phyloP scores from a whole-genome alignment of 2,888 invertebrate species.

The Volucella inflata region DNA sequence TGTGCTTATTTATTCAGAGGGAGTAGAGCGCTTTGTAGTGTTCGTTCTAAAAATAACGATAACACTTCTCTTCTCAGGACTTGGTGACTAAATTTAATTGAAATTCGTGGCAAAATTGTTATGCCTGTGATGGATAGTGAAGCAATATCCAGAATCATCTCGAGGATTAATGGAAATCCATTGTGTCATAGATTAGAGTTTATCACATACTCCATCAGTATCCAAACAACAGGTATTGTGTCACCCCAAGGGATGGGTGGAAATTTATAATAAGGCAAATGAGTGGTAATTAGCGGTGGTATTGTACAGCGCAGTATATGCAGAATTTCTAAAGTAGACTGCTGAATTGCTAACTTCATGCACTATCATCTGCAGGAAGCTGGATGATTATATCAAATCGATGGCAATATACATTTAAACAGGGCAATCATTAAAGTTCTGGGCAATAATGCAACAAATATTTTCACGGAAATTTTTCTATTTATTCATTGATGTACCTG shows the following conservation, averaged over 20 bases:
- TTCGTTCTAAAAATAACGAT: slow-evolving; percentile 45
- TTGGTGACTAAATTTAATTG: slow-evolving; percentile 52
- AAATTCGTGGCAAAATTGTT: slow-evolving; percentile 43
- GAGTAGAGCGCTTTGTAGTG: not conserved
- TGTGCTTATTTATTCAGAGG: slow-evolving; percentile 35
- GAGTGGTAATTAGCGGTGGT: slow-evolving; percentile 47
- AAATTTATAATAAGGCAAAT: slow-evolving; percentile 41
- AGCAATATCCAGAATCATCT: not conserved
- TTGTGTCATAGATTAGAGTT: slow-evolving; percentile 20
- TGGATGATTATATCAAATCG: no score
- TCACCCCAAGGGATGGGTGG: slow-evolving; percentile 11
- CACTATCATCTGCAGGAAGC: not conserved
- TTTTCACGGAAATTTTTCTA: no score
- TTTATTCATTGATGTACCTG: no score
- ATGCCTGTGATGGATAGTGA: slow-evolving; percentile 34
- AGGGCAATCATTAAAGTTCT: no score
- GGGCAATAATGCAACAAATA: no score
- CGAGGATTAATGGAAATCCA: not conserved
- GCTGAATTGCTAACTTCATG: not conserved
- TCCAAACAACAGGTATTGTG: not conserved
- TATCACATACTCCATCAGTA: not conserved
- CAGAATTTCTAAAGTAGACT: not conserved
- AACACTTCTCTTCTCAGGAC: not conserved
- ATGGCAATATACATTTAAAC: no score
- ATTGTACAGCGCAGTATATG: slow-evolving; percentile 21